Percentiles rank a stretch among this genome's conserved stretches.
phyloP scores from a whole-genome alignment of 2,113 vertebrate species.

The Acanthisitta chloris region DNA sequence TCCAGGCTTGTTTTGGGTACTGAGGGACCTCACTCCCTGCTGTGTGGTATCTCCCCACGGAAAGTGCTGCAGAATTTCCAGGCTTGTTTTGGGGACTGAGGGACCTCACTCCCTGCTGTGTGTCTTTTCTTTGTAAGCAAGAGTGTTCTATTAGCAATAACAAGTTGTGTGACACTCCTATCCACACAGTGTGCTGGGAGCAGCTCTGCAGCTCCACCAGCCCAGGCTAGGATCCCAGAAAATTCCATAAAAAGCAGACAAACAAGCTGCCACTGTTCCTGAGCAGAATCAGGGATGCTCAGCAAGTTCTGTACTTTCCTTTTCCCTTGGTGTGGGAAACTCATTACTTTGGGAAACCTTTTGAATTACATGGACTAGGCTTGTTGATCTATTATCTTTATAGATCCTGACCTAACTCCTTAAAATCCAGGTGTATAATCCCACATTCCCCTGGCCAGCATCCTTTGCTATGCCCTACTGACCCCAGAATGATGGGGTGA shows the following conservation, averaged over 20 bases:
- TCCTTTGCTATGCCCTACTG: background rate
- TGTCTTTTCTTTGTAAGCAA: background rate
- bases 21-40: background rate
- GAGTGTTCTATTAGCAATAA: rapidly evolving
- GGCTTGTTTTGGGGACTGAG: background rate
- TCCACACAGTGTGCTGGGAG: background rate
- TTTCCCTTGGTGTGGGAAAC: rapidly evolving
- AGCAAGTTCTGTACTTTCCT: background rate
- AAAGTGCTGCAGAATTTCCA: background rate
- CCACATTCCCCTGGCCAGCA: background rate
- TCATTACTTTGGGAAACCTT: rapidly evolving
- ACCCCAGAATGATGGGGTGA: background rate
- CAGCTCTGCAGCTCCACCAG: background rate
- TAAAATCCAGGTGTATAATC: background rate
- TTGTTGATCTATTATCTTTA: background rate
- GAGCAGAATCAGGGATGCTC: background rate
- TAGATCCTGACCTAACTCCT: background rate
- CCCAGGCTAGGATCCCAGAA: background rate
- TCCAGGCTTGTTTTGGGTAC: background rate
- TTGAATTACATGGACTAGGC: rapidly evolving
- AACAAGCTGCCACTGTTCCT: background rate
- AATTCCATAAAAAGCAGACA: background rate
- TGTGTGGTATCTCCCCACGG: too few species aligned
- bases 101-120: background rate
- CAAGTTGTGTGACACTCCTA: rapidly evolving